Conservation (phyloP, 2,888 invertebrate genomes). For the Eristalis arbustorum region DNA sequence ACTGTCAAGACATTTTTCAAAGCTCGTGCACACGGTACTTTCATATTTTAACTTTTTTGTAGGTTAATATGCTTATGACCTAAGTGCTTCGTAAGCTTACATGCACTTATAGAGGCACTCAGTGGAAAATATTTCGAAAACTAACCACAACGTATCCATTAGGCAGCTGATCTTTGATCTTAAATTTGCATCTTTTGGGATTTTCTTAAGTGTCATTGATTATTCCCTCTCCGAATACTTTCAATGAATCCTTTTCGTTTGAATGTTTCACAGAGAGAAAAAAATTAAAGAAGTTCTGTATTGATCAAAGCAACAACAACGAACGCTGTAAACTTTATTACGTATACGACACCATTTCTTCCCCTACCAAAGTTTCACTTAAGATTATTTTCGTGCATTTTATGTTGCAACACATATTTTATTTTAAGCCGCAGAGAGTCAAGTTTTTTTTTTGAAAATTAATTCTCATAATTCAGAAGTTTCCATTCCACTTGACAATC, state of each 20-base stretch:
- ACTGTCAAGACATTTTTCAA: too few relatives aligned
- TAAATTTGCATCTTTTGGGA: background rate
- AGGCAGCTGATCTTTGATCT: background rate
- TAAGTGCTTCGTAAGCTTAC: background rate
- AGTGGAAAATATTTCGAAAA: background rate
- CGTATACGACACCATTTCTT: background rate
- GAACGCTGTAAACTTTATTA: constrained; percentile 3
- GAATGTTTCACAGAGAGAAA: background rate
- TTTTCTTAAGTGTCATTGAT: background rate
- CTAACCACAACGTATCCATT: background rate
- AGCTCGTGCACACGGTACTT: too few relatives aligned
- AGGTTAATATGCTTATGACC: background rate
- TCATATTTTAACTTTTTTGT: background rate
- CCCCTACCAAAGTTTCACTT: background rate
- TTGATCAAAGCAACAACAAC: background rate
- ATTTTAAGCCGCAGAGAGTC: background rate
- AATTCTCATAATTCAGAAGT: background rate
- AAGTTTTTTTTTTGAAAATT: background rate
- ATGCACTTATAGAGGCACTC: background rate
- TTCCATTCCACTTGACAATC: constrained; percentile 5
- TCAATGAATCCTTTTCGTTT: background rate
- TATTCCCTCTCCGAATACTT: background rate
- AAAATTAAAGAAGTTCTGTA: background rate
- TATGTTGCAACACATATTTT: constrained; percentile 8
- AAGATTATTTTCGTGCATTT: background rate